Conservation (phyloP, 2,113 vertebrate species). For the Tylochromis polylepis region DNA sequence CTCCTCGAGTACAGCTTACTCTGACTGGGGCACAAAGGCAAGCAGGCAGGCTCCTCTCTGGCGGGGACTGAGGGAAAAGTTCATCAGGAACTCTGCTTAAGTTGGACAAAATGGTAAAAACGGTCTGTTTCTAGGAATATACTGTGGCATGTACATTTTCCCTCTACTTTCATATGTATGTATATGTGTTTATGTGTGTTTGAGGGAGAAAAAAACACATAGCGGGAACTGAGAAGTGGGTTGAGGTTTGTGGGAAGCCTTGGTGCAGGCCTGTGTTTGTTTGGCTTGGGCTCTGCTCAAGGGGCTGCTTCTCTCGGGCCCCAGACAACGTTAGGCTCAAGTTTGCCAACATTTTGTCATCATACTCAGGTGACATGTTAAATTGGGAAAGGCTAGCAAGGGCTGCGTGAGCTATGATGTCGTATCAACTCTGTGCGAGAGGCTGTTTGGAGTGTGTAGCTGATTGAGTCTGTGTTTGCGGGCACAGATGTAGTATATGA, state of each 20-base stretch:
- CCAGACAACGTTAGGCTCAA: conserved; percentile 42
- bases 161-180: conserved; percentile 30
- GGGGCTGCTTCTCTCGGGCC: conserved; percentile 47
- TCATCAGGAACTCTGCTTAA: conserved; percentile 22
- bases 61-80: conserved; percentile 19
- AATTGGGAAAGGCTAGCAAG: conserved; percentile 39
- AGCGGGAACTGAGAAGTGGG: conserved; percentile 66
- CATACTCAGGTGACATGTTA: conserved; percentile 79
- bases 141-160: conserved; percentile 45
- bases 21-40: conserved; percentile 38
- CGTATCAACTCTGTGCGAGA: not conserved
- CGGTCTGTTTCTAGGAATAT: conserved; percentile 44
- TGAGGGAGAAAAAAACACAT: conserved; percentile 25
- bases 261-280: conserved; percentile 72
- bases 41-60: conserved; percentile 24
- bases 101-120: conserved; percentile 58
- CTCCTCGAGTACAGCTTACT: conserved; percentile 54
- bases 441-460: not conserved
- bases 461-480: conserved; percentile 7
- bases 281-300: conserved; percentile 70
- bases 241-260: conserved; percentile 76
- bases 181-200: conserved; percentile 58
- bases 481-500: conserved; percentile 30
- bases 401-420: not conserved
- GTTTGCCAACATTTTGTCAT: conserved; percentile 66